These are phyloP conservation scores for Eulemur rufifrons DNA, from an alignment of 2,113 vertebrate species.

Conservation along the genomic window DNA sequence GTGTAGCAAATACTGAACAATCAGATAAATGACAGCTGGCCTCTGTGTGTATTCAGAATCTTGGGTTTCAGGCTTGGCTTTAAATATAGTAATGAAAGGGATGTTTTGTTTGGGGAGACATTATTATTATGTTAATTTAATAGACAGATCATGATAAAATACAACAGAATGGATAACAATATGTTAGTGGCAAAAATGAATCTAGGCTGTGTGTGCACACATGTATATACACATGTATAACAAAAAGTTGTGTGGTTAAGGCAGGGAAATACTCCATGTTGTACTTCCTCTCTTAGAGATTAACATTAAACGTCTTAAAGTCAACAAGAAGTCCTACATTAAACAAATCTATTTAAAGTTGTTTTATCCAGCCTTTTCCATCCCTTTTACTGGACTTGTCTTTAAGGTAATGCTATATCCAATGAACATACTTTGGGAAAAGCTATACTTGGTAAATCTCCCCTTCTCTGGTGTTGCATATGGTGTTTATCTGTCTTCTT, in stretches of 20 bases:
- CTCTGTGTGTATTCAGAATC: neutral
- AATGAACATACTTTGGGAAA: neutral
- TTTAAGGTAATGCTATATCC: neutral
- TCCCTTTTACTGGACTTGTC: neutral
- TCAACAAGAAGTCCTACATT: neutral
- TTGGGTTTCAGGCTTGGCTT: neutral
- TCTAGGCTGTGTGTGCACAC: neutral
- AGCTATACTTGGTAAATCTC: neutral
- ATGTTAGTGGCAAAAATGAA: conserved; percentile 23
- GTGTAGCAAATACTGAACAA: neutral
- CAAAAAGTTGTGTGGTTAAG: neutral
- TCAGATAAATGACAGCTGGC: neutral
- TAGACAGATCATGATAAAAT: neutral
- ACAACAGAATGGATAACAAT: neutral
- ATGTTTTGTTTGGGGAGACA: neutral
- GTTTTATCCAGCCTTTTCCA: neutral
- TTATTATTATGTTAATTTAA: neutral
- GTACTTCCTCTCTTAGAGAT: neutral
- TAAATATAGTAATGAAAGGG: conserved; percentile 8
- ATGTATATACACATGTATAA: neutral
- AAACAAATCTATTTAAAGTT: neutral
- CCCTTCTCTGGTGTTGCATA: neutral
- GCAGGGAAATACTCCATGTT: neutral
- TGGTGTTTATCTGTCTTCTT: neutral
- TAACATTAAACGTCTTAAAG: neutral